Evolutionary conservation across 2,113 vertebrate species (phyloP).

Genomic region (Anhinga rufa): DNA sequence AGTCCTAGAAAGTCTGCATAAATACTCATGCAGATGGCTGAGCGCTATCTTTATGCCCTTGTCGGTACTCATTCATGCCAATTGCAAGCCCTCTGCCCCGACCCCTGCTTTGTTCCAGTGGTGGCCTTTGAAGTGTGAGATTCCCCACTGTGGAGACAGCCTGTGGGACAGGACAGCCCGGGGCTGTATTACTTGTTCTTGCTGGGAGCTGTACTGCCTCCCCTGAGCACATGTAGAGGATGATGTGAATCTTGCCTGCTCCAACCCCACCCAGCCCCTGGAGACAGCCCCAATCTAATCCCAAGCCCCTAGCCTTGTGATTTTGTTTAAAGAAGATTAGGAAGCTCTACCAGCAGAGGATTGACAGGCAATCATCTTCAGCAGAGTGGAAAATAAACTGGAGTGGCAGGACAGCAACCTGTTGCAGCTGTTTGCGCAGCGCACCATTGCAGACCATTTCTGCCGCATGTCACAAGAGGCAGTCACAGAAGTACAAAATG

Average conservation of each 20-base stretch:
- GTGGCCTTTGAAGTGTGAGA: neutral
- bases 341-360: neutral
- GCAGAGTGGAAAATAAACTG: neutral
- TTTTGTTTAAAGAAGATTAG: neutral
- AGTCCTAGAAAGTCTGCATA: neutral
- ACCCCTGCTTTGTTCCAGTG: neutral
- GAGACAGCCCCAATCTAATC: neutral
- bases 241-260: neutral
- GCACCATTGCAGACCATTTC: neutral
- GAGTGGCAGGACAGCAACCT: neutral
- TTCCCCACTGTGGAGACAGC: neutral
- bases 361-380: neutral
- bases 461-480: accelerated
- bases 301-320: neutral
- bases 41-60: neutral
- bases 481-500: neutral
- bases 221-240: neutral
- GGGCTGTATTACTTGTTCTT: neutral
- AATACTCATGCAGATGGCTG: neutral
- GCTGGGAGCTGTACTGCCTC: neutral
- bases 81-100: neutral
- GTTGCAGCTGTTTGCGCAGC: neutral
- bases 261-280: neutral
- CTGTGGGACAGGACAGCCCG: neutral
- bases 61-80: neutral